These are phyloP conservation scores for Phylloscopus collybita DNA, from an alignment of 2,797 vertebrate genomes.

Conservation along the genomic window DNA sequence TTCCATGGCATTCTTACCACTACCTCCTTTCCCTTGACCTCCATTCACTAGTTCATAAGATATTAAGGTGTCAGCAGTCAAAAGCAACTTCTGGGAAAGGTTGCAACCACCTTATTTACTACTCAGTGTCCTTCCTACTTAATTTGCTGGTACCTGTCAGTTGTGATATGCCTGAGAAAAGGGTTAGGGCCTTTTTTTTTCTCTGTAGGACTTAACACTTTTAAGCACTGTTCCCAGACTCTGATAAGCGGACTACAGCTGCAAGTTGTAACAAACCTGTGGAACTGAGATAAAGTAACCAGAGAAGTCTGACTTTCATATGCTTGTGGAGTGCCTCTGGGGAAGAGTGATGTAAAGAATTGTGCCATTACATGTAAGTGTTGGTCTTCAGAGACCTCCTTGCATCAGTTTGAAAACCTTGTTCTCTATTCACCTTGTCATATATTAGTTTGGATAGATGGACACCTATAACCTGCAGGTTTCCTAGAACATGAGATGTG, in stretches of 20 bases:
- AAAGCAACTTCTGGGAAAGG: background rate
- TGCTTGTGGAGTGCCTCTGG: background rate
- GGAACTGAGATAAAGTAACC: background rate
- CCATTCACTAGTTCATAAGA: background rate
- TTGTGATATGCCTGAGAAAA: background rate
- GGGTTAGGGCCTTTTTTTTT: background rate
- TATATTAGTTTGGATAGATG: background rate
- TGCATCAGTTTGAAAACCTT: background rate
- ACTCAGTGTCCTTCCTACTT: background rate
- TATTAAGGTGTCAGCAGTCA: background rate
- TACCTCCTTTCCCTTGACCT: constrained; percentile 16
- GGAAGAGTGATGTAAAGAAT: background rate
- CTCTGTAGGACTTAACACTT: background rate
- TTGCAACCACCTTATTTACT: background rate
- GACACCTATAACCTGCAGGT: background rate
- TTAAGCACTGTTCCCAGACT: background rate
- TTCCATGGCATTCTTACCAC: background rate
- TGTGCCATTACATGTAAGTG: background rate
- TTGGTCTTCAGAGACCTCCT: background rate
- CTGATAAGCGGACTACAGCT: background rate
- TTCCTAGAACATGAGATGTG: background rate
- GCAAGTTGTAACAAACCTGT: background rate
- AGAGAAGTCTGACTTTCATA: background rate
- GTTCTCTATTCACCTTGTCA: background rate
- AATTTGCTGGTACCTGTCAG: background rate